Conservation (phyloP, 1,140 invertebrate genomes). For the Limonius californicus region DNA sequence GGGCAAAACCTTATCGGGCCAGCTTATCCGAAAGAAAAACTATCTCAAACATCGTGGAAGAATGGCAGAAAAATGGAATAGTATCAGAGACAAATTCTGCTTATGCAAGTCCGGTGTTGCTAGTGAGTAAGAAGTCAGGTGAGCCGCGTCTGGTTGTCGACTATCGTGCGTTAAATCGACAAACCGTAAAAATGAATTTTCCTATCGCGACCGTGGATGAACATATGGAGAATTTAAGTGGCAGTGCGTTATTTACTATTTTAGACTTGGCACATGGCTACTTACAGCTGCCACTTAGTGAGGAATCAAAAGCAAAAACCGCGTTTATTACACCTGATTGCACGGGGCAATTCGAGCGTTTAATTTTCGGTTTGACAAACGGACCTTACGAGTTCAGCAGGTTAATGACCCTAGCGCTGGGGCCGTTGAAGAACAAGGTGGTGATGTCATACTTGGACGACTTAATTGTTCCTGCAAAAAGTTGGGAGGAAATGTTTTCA, state of each 20-base stretch:
- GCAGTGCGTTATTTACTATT: no score
- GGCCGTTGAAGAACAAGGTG: conserved; percentile 28
- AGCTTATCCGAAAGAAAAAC: no score
- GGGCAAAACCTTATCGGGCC: no score
- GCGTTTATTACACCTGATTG: conserved; percentile 45
- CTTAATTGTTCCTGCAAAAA: conserved; percentile 28
- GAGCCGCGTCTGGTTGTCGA: no score
- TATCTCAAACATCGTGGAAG: no score
- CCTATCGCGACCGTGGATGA: conserved; percentile 3
- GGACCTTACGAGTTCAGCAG: conserved; percentile 37
- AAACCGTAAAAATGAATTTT: no score
- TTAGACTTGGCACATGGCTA: conserved; percentile 31
- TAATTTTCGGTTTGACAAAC: conserved; percentile 46
- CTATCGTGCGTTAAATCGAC: no score
- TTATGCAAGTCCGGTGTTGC: no score
- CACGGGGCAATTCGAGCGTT: conserved; percentile 46
- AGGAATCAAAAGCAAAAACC: conserved; percentile 41
- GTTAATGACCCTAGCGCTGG: conserved; percentile 35
- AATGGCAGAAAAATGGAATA: no score
- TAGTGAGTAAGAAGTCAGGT: no score
- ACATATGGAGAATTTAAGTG: conserved; percentile 6
- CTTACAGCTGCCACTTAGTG: conserved; percentile 35
- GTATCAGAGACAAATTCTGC: no score
- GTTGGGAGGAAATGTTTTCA: conserved; percentile 27
- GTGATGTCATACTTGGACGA: conserved; percentile 36